These are phyloP conservation scores for Chinchilla lanigera DNA, from an alignment of 2,113 vertebrate genomes.

Conservation along the genomic window DNA sequence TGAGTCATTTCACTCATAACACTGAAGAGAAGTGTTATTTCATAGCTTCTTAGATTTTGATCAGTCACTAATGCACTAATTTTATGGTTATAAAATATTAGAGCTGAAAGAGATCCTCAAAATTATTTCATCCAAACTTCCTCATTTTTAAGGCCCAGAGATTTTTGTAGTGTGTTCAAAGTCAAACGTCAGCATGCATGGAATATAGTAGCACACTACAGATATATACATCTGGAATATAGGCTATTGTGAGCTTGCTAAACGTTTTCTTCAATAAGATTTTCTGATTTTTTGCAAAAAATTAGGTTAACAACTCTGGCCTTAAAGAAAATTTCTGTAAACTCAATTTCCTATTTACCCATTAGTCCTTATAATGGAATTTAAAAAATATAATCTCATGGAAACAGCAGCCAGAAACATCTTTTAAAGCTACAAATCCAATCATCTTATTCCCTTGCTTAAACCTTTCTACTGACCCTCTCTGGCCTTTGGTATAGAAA, in stretches of 20 bases:
- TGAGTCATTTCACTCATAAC: conserved; percentile 67
- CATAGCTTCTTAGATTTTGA: conserved; percentile 73
- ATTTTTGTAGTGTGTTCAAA: conserved; percentile 28
- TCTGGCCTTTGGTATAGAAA: neutral
- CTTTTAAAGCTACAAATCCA: conserved; percentile 51
- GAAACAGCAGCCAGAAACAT: conserved; percentile 30
- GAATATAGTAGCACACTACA: neutral
- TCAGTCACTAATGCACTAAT: conserved; percentile 76
- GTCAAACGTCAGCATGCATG: neutral
- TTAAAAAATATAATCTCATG: conserved; percentile 10
- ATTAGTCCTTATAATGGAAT: conserved; percentile 6
- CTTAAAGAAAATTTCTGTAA: conserved; percentile 57
- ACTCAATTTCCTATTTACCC: conserved; percentile 51
- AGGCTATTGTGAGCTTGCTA: neutral
- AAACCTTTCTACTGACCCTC: neutral
- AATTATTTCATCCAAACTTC: conserved; percentile 43
- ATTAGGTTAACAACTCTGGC: conserved; percentile 47
- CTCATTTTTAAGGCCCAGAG: conserved; percentile 44
- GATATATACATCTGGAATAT: neutral
- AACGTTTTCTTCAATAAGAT: conserved; percentile 23
- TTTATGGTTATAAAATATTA: conserved; percentile 77
- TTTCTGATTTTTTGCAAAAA: conserved; percentile 46
- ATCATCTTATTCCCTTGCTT: neutral
- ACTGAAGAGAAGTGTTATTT: conserved; percentile 61
- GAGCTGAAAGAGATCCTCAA: conserved; percentile 55